phyloP scores from a whole-genome alignment of 2,797 vertebrate genomes.

The Oryzias sinensis region DNA sequence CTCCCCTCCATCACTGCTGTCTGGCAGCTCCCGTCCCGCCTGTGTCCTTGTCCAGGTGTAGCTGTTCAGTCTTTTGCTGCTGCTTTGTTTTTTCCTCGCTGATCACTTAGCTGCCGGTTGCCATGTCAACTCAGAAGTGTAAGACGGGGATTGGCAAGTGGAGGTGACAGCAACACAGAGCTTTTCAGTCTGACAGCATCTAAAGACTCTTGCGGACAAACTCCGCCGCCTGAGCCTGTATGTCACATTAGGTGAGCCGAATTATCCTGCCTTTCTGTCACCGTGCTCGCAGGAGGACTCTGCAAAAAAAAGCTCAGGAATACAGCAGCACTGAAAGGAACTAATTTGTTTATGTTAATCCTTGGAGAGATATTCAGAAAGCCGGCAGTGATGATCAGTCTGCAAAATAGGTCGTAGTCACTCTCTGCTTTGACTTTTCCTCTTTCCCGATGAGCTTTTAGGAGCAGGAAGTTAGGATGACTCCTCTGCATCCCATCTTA shows the following conservation, averaged over 20 bases:
- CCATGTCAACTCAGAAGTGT: conserved; percentile 35
- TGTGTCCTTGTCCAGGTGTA: conserved; percentile 52
- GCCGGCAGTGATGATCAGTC: not conserved
- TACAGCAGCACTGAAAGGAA: not conserved
- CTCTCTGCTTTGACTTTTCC: too few relatives aligned
- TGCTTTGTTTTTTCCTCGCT: conserved; percentile 19
- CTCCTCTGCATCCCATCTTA: not conserved
- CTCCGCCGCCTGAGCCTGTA: conserved; percentile 3
- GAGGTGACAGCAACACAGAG: conserved; percentile 22
- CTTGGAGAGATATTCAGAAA: conserved; percentile 15
- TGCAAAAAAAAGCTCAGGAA: conserved; percentile 6
- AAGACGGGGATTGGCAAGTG: conserved; percentile 8
- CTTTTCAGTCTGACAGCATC: conserved; percentile 9
- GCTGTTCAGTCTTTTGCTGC: conserved; percentile 30
- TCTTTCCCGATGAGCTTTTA: too few relatives aligned
- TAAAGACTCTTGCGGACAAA: conserved; percentile 10
- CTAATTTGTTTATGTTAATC: conserved; percentile 4
- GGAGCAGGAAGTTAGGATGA: conserved; percentile 3
- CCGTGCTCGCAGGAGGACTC: conserved; percentile 11
- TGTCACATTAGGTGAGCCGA: conserved; percentile 21
- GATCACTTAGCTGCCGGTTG: conserved; percentile 39
- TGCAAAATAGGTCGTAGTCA: too few relatives aligned
- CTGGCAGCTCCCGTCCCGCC: conserved; percentile 34
- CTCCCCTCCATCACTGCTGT: conserved; percentile 36
- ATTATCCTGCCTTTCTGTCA: conserved; percentile 13